Evolutionary conservation across 2,113 vertebrate genomes (phyloP), one percentile per base, ranked within the genome.

Genomic region (Hydrochoerus hydrochaeris): DNA sequence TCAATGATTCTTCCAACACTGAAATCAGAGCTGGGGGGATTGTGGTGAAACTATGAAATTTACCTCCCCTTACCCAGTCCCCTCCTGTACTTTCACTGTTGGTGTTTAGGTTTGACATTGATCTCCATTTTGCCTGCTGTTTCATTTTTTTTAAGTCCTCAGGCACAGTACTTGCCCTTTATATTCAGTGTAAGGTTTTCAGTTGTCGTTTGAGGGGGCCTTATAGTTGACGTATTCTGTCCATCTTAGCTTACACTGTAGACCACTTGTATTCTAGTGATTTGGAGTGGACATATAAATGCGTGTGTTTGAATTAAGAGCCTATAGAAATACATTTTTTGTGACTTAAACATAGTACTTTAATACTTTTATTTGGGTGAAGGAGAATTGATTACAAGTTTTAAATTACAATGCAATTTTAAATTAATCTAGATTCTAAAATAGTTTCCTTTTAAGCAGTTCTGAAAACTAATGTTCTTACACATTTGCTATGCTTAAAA

Each of bases 361-460:
- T 84, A 58, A 28, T 63, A 17, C 3, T 54, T 85, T 85, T 83
- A 88, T 83, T 32, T 19, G 32, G 26, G 13, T 49, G 49, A 7
- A 19, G 24, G 9, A 46, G 20, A 71, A 10, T 65, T 91, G 17
- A 95, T 89, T 32, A 41, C 8, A 86, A 4, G 30, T 96, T 92
- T 84, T 92, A 38, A 63, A 5, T 92, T 93, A n/a, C 19, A 88
- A 71, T 49, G 22, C 20, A 93, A 5, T 73, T 91, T 95, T 85
- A 82, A 94, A 52, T 30, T 82, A 87, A 78, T 14, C 82, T 90
- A 84, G 52, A 85, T 88, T 97, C 46, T 90, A 77, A 94, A 90
- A 84, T 83, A 85, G 32, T 19, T 96, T 91, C 46, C 38, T 95
- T 91, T 90, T 78, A 62, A 95, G 57, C 3, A 49, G 46, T 91